Conservation (phyloP, 2,113 vertebrate species). For the Ochotona curzoniae region DNA sequence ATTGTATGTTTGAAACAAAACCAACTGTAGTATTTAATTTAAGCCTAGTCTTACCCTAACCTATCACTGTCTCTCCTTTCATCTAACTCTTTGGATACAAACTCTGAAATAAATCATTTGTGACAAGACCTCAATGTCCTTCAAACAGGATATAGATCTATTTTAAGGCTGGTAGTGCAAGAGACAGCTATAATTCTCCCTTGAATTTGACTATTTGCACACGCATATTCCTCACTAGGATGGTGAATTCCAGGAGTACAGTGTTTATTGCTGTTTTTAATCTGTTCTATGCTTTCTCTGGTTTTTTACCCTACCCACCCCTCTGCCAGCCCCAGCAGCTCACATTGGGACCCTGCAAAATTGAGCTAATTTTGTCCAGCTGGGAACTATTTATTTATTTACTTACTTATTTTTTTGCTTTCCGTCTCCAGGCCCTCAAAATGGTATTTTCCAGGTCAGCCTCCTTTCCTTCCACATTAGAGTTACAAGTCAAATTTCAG, state of each 20-base stretch:
- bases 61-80: not conserved
- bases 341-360: slow-evolving; percentile 2
- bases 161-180: not conserved
- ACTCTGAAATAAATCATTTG: not conserved
- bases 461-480: slow-evolving; percentile 9
- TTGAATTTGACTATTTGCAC: not conserved
- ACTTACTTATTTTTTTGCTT: not conserved
- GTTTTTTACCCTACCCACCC: not conserved
- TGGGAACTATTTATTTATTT: not conserved
- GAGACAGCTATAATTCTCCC: not conserved
- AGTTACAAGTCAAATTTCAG: slow-evolving; percentile 42
- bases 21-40: too few species aligned
- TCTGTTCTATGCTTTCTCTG: not conserved
- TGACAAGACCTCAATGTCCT: not conserved
- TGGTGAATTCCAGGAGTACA: not conserved
- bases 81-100: not conserved
- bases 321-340: not conserved
- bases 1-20: not conserved
- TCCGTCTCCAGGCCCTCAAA: slow-evolving; percentile 62
- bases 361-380: slow-evolving; percentile 49
- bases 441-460: slow-evolving; percentile 47
- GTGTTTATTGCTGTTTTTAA: slow-evolving; percentile 55
- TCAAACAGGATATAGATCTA: not conserved
- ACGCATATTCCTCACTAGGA: not conserved
- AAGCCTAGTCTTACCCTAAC: not conserved